Percentiles rank a stretch among this genome's conserved stretches.
Evolutionary conservation across 2,797 vertebrate genomes (phyloP).

Genomic region (Chiropotes sagulatus): DNA sequence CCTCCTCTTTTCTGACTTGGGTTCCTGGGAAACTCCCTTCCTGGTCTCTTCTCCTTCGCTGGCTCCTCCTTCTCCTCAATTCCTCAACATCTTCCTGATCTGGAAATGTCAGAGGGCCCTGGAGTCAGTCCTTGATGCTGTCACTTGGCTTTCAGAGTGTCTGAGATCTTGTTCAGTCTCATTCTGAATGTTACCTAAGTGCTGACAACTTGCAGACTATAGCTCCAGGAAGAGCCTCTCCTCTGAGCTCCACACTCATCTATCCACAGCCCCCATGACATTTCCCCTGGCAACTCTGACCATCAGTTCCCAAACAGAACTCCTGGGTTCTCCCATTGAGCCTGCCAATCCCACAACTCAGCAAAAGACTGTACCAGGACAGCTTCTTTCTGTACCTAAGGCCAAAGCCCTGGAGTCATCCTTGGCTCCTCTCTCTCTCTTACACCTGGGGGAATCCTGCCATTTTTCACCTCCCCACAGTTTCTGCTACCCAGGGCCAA

Average conservation of each 20-base stretch:
- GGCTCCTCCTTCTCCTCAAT: not conserved
- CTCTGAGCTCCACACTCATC: not conserved
- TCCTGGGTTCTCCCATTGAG: accelerated
- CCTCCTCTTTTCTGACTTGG: not conserved
- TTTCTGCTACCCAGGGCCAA: too few relatives aligned
- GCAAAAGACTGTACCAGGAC: not conserved
- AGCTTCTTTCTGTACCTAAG: not conserved
- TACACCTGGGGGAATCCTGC: not conserved
- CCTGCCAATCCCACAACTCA: accelerated
- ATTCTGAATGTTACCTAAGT: not conserved
- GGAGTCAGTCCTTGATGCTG: not conserved
- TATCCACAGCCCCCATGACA: accelerated
- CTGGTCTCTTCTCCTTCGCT: not conserved
- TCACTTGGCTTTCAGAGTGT: not conserved
- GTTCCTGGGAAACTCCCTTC: not conserved
- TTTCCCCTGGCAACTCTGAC: not conserved
- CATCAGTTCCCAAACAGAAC: not conserved
- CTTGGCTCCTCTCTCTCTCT: not conserved
- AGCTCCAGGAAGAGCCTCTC: not conserved
- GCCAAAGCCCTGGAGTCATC: not conserved
- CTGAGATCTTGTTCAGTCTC: not conserved
- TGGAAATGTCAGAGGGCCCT: not conserved
- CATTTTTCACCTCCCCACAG: accelerated
- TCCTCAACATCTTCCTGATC: not conserved
- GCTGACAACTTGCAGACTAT: not conserved